Percentiles rank a stretch among this genome's conserved stretches.
Conservation (phyloP, 1,140 invertebrate genomes). For the Zaprionus inermis region DNA sequence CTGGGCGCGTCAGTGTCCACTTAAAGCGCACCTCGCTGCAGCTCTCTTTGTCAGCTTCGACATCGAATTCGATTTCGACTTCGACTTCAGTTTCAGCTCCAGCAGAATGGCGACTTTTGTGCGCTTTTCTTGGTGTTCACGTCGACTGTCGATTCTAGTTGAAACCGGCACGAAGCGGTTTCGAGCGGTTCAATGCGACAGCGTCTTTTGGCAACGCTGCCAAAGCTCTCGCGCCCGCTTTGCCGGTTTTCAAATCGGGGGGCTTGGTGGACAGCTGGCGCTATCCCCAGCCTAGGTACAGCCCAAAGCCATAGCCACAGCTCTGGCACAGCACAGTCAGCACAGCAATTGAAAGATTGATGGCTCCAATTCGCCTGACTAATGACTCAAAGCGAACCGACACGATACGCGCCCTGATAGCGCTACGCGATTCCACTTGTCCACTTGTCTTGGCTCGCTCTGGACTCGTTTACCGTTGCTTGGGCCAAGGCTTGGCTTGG, state of each 20-base stretch:
- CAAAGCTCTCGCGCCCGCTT: slow-evolving; percentile 31
- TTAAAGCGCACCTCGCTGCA: slow-evolving; percentile 27
- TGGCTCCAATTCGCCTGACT: slow-evolving; percentile 46
- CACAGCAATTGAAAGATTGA: slow-evolving; percentile 70
- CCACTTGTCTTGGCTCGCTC: slow-evolving; percentile 1
- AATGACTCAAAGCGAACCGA: slow-evolving; percentile 65
- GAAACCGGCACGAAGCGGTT: slow-evolving; percentile 71
- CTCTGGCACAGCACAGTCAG: slow-evolving; percentile 8
- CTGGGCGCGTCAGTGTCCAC: slow-evolving; percentile 37
- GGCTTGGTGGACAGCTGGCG: slow-evolving; percentile 34
- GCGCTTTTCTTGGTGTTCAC: background rate
- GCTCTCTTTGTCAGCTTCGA: slow-evolving; percentile 30
- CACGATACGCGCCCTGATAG: slow-evolving; percentile 9
- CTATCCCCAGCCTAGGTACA: slow-evolving; percentile 27
- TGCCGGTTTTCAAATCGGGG: slow-evolving; percentile 66
- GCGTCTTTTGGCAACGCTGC: slow-evolving; percentile 22
- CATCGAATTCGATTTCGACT: background rate
- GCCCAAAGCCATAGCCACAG: slow-evolving; percentile 3
- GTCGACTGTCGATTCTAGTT: slow-evolving; percentile 65
- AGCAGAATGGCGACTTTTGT: slow-evolving; percentile 19
- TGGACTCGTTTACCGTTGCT: slow-evolving; percentile 25
- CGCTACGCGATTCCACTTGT: slow-evolving; percentile 21
- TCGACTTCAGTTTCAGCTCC: slow-evolving; percentile 28
- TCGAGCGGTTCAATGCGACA: slow-evolving; percentile 50
- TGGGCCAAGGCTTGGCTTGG: background rate